Percentiles rank a stretch among this genome's conserved stretches.
phyloP scores from a whole-genome alignment of 2,888 invertebrate species.

The Cryptophagus acutangulus region DNA sequence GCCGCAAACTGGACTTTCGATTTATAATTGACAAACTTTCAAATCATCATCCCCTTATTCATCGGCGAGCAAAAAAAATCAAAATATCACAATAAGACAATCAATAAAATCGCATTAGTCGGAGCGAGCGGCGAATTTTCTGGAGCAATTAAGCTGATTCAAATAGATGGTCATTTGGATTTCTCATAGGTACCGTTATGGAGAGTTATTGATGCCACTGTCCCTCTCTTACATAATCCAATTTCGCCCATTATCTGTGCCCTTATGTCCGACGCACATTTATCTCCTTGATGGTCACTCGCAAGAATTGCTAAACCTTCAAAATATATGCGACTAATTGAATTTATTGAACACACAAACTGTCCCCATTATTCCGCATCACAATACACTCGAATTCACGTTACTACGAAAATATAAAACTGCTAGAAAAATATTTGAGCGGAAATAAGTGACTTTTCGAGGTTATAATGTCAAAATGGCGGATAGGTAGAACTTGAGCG shows the following conservation, averaged over 20 bases:
- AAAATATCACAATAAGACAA: too few species aligned
- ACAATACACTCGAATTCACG: too few species aligned
- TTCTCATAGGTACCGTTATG: conserved; percentile 40
- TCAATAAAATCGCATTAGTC: too few species aligned
- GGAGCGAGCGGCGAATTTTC: neutral
- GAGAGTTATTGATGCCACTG: conserved; percentile 37
- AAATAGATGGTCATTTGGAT: conserved; percentile 36
- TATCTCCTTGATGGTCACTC: conserved; percentile 41
- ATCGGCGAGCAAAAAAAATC: too few species aligned
- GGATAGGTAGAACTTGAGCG: too few species aligned
- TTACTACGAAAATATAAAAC: too few species aligned
- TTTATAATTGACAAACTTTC: neutral
- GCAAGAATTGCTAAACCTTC: conserved; percentile 27
- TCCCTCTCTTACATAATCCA: conserved; percentile 44
- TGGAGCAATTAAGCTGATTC: conserved; percentile 35
- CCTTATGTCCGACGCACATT: conserved; percentile 29
- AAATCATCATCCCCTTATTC: too few species aligned
- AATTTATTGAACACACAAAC: too few species aligned
- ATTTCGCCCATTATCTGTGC: conserved; percentile 43
- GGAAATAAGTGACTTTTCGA: too few species aligned
- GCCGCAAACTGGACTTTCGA: neutral
- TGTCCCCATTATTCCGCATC: too few species aligned
- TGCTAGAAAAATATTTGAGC: too few species aligned
- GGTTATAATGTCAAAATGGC: too few species aligned
- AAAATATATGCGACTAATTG: conserved; percentile 31